Evolutionary conservation across 1,140 invertebrate species (phyloP).

Genomic region (Megathymus violae): DNA sequence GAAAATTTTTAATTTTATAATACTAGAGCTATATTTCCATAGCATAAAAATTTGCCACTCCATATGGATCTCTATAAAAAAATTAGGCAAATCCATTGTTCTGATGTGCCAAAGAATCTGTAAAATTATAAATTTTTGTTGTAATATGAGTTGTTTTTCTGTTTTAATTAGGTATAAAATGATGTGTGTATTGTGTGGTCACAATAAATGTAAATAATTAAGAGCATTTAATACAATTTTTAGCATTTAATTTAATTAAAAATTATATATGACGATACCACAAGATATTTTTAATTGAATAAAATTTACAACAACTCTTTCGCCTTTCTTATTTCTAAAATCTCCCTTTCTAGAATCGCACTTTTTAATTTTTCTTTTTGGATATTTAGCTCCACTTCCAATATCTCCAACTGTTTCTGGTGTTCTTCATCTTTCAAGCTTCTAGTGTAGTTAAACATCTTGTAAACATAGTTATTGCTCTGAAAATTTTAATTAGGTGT

Average conservation of each 20-base stretch:
- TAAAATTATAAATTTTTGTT: too few species aligned
- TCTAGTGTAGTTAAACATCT: conserved; percentile 1
- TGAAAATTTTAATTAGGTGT: conserved; percentile 3
- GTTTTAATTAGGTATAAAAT: background rate
- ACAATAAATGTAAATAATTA: conserved; percentile 3
- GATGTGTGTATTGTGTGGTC: background rate
- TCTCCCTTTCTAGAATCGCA: background rate
- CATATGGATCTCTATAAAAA: background rate
- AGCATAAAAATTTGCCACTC: conserved; percentile 13
- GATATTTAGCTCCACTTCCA: background rate
- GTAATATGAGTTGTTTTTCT: background rate
- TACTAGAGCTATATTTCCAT: conserved; percentile 26
- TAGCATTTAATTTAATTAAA: conserved; percentile 16
- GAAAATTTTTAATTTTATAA: conserved; percentile 27
- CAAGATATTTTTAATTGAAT: conserved; percentile 27
- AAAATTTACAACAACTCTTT: conserved; percentile 7
- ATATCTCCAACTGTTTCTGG: background rate
- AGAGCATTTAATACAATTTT: conserved; percentile 1
- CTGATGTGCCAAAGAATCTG: too few species aligned
- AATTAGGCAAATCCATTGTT: too few species aligned
- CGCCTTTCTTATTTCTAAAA: background rate
- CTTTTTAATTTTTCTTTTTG: conserved; percentile 1
- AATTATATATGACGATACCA: conserved; percentile 25
- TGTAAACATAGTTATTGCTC: conserved; percentile 11
- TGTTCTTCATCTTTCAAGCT: conserved; percentile 16